Evolutionary conservation across 2,888 invertebrate genomes (phyloP).

Genomic region (Timema podura): DNA sequence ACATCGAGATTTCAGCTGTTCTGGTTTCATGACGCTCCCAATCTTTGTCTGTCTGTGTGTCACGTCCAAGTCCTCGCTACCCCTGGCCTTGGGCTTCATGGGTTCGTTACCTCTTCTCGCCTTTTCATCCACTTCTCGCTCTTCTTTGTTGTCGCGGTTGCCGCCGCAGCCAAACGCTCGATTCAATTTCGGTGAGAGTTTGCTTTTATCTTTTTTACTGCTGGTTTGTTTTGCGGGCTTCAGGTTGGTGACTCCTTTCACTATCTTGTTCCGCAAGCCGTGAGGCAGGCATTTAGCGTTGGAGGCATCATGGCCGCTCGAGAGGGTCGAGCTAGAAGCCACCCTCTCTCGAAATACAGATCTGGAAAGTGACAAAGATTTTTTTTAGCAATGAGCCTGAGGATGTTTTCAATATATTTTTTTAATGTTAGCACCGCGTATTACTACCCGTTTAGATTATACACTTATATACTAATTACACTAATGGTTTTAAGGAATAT

Average conservation of each 20-base stretch:
- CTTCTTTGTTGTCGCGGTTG: slow-evolving; percentile 13
- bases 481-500: too few relatives aligned
- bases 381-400: too few relatives aligned
- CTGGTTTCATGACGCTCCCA: slow-evolving; percentile 19
- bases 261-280: slow-evolving; percentile 27
- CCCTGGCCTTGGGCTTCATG: slow-evolving; percentile 38
- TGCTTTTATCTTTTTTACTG: slow-evolving; percentile 5
- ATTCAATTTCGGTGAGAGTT: background rate
- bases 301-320: slow-evolving; percentile 32
- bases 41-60: slow-evolving; percentile 20
- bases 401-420: too few relatives aligned
- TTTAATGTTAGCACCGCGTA: too few relatives aligned
- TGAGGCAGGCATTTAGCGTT: slow-evolving; percentile 27
- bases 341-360: slow-evolving; percentile 12
- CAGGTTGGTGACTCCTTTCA: slow-evolving; percentile 17
- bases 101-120: slow-evolving; percentile 40
- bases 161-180: slow-evolving; percentile 9
- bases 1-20: slow-evolving; percentile 5
- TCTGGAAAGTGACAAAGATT: background rate
- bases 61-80: slow-evolving; percentile 32
- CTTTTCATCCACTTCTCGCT: slow-evolving; percentile 29
- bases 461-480: too few relatives aligned
- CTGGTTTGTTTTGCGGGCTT: slow-evolving; percentile 40
- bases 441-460: too few relatives aligned
- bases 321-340: slow-evolving; percentile 11